These are phyloP conservation scores for Nycticryphes semicollaris DNA, from an alignment of 2,113 vertebrate genomes.

Conservation along the genomic window DNA sequence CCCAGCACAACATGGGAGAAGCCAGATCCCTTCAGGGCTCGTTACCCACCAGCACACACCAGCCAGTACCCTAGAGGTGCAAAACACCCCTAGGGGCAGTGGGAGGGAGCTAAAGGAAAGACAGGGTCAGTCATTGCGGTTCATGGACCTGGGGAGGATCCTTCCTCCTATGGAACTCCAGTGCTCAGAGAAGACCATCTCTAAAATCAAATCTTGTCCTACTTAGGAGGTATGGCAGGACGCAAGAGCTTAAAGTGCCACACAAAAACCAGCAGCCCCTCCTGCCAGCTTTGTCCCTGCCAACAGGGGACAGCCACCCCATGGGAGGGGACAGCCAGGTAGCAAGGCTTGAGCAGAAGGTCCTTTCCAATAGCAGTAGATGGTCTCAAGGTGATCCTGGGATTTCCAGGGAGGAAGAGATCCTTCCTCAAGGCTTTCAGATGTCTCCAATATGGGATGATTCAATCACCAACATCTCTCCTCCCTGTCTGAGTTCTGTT, in stretches of 20 bases:
- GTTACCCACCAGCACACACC: neutral
- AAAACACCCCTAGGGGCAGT: fast-evolving
- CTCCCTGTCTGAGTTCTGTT: neutral
- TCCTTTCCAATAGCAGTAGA: neutral
- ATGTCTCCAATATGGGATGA: neutral
- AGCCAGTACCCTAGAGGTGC: neutral
- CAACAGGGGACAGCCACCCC: fast-evolving
- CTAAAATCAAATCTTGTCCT: neutral
- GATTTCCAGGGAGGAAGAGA: neutral
- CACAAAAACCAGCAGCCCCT: neutral
- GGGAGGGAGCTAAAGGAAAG: neutral
- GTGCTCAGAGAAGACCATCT: neutral
- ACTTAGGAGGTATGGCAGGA: neutral
- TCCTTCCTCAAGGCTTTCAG: neutral
- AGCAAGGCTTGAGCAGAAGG: neutral
- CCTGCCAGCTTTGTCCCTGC: fast-evolving
- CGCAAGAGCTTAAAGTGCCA: neutral
- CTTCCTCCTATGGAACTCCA: neutral
- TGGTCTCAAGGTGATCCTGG: neutral
- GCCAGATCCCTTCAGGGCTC: neutral
- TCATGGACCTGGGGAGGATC: neutral
- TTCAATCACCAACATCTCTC: neutral
- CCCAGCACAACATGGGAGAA: neutral
- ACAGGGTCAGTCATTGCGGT: neutral
- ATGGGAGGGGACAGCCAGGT: neutral